Evolutionary conservation across 2,888 invertebrate genomes (phyloP).

Genomic region (Smittia aterrima): DNA sequence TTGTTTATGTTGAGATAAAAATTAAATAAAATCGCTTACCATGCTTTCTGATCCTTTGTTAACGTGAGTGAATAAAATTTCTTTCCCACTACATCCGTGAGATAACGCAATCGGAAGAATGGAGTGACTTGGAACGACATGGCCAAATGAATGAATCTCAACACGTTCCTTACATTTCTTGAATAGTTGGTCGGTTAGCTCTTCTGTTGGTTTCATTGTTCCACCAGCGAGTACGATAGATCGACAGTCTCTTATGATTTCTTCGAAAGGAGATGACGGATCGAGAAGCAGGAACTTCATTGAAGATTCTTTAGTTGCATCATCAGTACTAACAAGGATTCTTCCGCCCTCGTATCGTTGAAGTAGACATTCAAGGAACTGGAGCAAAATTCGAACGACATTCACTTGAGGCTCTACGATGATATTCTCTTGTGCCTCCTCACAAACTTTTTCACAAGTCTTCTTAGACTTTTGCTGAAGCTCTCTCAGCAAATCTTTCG

Average conservation of each 20-base stretch:
- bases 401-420: conserved; percentile 44
- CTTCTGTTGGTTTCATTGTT: conserved; percentile 93
- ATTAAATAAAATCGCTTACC: conserved; percentile 54
- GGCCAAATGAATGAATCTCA: conserved; percentile 80
- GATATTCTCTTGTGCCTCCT: conserved; percentile 52
- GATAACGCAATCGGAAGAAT: conserved; percentile 75
- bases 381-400: conserved; percentile 56
- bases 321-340: conserved; percentile 61
- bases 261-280: conserved; percentile 80
- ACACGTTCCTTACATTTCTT: conserved; percentile 57
- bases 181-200: conserved; percentile 80
- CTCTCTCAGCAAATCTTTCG: conserved; percentile 45
- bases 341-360: conserved; percentile 76
- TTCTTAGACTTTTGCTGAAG: conserved; percentile 53
- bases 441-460: too few relatives aligned
- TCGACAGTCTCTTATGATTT: conserved; percentile 73
- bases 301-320: conserved; percentile 49
- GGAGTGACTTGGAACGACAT: conserved; percentile 83
- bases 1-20: neutral
- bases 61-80: conserved; percentile 74
- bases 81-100: conserved; percentile 69
- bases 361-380: conserved; percentile 76
- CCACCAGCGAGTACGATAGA: conserved; percentile 90
- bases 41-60: conserved; percentile 60
- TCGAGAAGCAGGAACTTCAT: conserved; percentile 85